Conservation (phyloP, 2,797 vertebrate genomes). For the Sardinella longiceps region DNA sequence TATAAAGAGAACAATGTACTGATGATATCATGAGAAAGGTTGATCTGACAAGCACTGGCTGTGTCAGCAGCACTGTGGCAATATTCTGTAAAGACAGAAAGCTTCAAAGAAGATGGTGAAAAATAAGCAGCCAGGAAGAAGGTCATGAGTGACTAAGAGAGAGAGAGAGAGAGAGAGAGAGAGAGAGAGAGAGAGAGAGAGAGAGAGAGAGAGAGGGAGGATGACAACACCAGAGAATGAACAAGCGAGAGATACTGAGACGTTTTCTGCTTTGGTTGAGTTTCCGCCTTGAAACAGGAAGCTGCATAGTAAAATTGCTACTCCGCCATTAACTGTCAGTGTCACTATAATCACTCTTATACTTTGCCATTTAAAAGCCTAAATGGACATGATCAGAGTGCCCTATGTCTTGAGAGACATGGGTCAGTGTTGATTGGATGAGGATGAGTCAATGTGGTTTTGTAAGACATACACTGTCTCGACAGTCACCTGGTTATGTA, state of each 20-base stretch:
- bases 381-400: background rate
- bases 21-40: background rate
- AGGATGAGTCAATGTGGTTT: background rate
- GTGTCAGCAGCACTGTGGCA: slow-evolving; percentile 16
- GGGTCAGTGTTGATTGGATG: background rate
- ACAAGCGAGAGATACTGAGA: slow-evolving; percentile 1
- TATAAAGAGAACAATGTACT: background rate
- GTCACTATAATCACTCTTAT: background rate
- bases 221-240: background rate
- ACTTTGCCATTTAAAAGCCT: background rate
- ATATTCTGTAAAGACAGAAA: background rate
- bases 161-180: slow-evolving; percentile 23
- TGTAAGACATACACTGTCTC: background rate
- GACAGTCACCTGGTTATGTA: slow-evolving; percentile 31
- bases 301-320: slow-evolving; percentile 43
- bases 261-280: slow-evolving; percentile 26
- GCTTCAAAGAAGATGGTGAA: background rate
- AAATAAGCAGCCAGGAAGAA: slow-evolving; percentile 11
- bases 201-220: background rate
- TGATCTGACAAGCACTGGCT: background rate
- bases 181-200: slow-evolving; percentile 31
- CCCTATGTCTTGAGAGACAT: background rate
- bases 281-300: slow-evolving; percentile 51
- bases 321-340: background rate
- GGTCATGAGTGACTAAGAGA: background rate